These are phyloP conservation scores for Crossaster papposus DNA, from an alignment of 53 echinoderm and acorn worm species.

Conservation along the genomic window DNA sequence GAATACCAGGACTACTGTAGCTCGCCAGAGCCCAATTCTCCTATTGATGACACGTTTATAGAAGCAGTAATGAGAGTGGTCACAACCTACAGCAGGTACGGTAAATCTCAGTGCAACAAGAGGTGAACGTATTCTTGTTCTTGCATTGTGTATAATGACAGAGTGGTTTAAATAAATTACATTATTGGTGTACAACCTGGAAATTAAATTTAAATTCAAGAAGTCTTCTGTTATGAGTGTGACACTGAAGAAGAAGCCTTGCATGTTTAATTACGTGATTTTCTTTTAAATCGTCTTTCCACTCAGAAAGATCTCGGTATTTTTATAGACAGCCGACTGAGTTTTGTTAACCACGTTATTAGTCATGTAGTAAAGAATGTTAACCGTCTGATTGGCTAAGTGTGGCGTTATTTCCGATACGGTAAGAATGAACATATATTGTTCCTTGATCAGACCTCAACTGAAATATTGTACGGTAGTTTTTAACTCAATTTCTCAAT, in stretches of 20 bases:
- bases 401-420: not conserved
- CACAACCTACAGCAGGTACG: constrained; percentile 10
- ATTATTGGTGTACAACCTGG: not conserved
- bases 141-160: constrained; percentile 24
- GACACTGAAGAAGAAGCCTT: not conserved
- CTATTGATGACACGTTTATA: constrained; percentile 38
- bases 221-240: not conserved
- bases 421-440: not conserved
- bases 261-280: not conserved
- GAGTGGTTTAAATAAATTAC: not conserved
- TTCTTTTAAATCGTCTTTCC: not conserved
- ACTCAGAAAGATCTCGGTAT: not conserved
- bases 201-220: not conserved
- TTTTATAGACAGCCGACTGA: constrained; percentile 14
- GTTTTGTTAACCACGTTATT: not conserved
- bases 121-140: constrained; percentile 42
- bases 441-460: not conserved
- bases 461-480: not conserved
- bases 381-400: no score
- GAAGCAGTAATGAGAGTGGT: constrained; percentile 34
- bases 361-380: no score
- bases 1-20: constrained; percentile 23
- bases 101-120: constrained; percentile 1
- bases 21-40: not conserved
- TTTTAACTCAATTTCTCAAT: not conserved